These are phyloP conservation scores for Anomalospiza imberbis DNA, from an alignment of 2,797 vertebrate genomes.

Conservation along the genomic window DNA sequence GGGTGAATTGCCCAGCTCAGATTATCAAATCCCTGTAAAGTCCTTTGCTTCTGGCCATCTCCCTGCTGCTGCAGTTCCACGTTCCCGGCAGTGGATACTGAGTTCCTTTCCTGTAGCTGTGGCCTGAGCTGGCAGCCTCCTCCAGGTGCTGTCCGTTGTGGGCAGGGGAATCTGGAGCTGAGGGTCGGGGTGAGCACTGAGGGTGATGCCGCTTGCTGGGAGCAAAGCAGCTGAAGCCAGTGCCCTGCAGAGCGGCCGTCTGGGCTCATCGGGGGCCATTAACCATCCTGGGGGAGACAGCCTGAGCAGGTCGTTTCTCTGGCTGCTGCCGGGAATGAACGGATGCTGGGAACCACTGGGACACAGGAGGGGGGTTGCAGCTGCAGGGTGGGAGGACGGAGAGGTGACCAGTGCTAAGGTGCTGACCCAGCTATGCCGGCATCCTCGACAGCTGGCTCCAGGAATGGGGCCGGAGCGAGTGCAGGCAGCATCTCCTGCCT, in stretches of 20 bases:
- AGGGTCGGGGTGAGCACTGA: rapidly evolving
- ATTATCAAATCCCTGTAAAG: neutral
- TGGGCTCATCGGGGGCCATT: rapidly evolving
- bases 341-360: neutral
- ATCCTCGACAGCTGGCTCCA: rapidly evolving
- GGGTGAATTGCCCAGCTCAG: rapidly evolving
- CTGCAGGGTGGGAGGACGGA: neutral
- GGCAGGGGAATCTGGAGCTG: neutral
- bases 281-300: rapidly evolving
- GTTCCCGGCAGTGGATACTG: rapidly evolving
- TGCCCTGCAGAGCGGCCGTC: rapidly evolving
- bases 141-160: neutral
- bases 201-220: rapidly evolving
- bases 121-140: neutral
- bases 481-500: neutral
- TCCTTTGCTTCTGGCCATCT: rapidly evolving
- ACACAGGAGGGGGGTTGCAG: neutral
- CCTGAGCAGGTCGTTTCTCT: neutral
- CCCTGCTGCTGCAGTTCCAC: neutral
- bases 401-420: rapidly evolving
- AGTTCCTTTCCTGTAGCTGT: rapidly evolving
- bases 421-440: neutral
- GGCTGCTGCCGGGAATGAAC: rapidly evolving
- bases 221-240: rapidly evolving
- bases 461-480: rapidly evolving